Evolutionary conservation across 23 tunicate species (phyloP), one percentile per base, ranked within the genome.

Genomic region (Ascidia mentula): DNA sequence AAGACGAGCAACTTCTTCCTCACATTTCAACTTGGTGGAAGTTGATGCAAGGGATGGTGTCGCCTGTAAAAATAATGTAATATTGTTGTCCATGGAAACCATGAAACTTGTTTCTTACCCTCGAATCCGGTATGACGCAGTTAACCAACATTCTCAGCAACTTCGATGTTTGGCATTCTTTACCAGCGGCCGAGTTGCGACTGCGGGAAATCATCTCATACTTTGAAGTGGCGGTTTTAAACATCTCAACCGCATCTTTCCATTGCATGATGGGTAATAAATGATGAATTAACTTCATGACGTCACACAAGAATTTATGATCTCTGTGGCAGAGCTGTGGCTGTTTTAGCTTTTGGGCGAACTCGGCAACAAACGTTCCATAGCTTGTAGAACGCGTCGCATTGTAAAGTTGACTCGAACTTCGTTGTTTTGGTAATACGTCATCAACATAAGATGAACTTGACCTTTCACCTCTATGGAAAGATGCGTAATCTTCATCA

Each of bases 251-350:
- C 4, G 24, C 12, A 53, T 53, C 78, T 24, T 13, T 38, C 78
- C 78, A 74, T 24, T 39, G 39, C 46, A 74, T 39, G n/a, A 74
- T 39, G 13, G 78, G 78, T 18, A 8, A 15, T 8, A 74, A 36
- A 46, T 39, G 46, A 6, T 74, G 39, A 24, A 74, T 1, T 35
- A 46, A 36, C 39, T 13, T 34, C 78, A 74, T 74, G 78, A 74
- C 40, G 46, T 74, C 78, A 38, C 78, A 74, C 4, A 46, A 46
- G 38, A 74, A 74, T 18, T 74, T 74, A 28, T 74, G 40, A 6
- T 74, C 78, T 30, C 33, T 38, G 34, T 35, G 46, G 26, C 40
- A 38, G 40, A 74, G 46, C 18, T 74, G 45, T 17, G 78, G 39
- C 13, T 74, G 34, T 31, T 46, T 12, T 13, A 74, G 40, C 46